Percentiles rank a stretch among this genome's conserved stretches.
phyloP scores from a whole-genome alignment of 2,113 vertebrate species.

The Loxodonta africana region DNA sequence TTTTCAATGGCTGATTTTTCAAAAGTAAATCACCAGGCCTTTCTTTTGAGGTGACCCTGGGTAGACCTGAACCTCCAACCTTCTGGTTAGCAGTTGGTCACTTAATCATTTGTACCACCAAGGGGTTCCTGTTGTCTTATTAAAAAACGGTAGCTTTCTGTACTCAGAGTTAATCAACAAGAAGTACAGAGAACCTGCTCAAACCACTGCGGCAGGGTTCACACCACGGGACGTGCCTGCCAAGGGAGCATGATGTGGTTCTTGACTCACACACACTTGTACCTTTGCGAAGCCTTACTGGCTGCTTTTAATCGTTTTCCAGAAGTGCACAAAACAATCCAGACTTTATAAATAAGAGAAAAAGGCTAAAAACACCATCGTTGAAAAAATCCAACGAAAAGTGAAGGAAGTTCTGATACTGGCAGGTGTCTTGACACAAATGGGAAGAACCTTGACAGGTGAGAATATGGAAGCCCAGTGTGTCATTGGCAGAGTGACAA shows the following conservation, averaged over 20 bases:
- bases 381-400: background rate
- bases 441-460: background rate
- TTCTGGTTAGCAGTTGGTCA: background rate
- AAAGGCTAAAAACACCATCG: background rate
- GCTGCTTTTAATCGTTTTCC: background rate
- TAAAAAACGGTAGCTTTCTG: background rate
- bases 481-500: background rate
- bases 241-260: accelerated
- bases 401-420: background rate
- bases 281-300: background rate
- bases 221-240: background rate
- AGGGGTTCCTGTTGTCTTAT: background rate
- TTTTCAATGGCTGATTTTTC: background rate
- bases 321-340: background rate
- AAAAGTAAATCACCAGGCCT: background rate
- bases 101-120: background rate
- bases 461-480: background rate
- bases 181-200: background rate
- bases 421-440: background rate
- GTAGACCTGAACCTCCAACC: background rate
- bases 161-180: background rate
- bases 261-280: background rate
- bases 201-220: background rate
- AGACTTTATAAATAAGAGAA: constrained; percentile 24
- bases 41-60: background rate